Conservation (phyloP, 2,888 invertebrate species). For the Drosophila atroscutellata region DNA sequence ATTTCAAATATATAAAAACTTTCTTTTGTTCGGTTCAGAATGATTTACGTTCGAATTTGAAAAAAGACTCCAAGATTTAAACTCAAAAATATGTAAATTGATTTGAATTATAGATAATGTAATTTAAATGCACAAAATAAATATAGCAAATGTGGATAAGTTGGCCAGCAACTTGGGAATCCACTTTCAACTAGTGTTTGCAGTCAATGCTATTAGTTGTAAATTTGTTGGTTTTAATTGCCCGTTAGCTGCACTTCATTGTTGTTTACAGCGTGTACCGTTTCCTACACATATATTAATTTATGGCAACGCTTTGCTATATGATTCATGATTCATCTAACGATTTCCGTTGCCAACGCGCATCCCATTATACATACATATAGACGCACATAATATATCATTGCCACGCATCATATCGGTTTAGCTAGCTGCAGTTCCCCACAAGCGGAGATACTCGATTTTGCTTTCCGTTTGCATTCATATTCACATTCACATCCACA, state of each 20-base stretch:
- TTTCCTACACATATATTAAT: not conserved
- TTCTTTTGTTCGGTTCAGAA: not conserved
- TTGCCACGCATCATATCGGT: slow-evolving; percentile 12
- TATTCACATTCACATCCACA: not conserved
- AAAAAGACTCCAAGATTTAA: not conserved
- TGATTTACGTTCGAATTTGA: not conserved
- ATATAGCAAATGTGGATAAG: not conserved
- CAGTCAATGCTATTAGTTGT: not conserved
- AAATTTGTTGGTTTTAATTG: not conserved
- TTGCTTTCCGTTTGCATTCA: slow-evolving; percentile 9
- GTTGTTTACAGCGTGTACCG: not conserved
- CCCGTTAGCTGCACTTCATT: not conserved
- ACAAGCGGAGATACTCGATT: slow-evolving; percentile 3
- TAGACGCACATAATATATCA: slow-evolving; percentile 6
- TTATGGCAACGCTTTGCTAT: slow-evolving; percentile 23
- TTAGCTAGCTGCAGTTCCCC: slow-evolving; percentile 24
- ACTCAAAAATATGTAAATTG: not conserved
- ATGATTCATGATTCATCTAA: slow-evolving; percentile 68
- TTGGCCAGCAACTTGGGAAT: not conserved
- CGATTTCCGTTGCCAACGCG: slow-evolving; percentile 75
- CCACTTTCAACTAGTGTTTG: not conserved
- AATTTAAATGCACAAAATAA: not conserved
- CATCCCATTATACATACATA: slow-evolving; percentile 17
- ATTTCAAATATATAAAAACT: not conserved
- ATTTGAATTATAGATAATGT: no score